phyloP scores from a whole-genome alignment of 2,797 vertebrate genomes.

The Salmo trutta region DNA sequence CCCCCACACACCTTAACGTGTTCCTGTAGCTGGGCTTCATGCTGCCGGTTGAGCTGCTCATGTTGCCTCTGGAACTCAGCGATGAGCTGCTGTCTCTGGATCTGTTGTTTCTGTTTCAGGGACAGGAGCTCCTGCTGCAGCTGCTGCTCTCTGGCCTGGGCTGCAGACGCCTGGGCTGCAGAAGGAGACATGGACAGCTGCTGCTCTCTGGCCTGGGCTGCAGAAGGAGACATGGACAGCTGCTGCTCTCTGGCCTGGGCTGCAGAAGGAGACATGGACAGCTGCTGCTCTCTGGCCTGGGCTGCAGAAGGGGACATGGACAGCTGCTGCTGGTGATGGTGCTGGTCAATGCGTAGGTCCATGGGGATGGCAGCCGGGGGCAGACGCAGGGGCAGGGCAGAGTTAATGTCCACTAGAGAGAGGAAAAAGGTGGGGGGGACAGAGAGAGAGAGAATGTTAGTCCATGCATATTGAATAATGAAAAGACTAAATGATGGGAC shows the following conservation, averaged over 20 bases:
- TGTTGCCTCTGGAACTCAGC: constrained; percentile 97
- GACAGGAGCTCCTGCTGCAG: constrained; percentile 95
- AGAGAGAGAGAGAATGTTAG: background rate
- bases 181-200: no score
- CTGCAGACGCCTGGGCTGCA: constrained; percentile 19
- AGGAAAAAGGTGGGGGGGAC: background rate
- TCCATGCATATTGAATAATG: background rate
- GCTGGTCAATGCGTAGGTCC: constrained; percentile 92
- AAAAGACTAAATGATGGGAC: background rate
- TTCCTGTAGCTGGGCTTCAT: constrained; percentile 94
- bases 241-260: constrained; percentile 53
- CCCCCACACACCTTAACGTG: constrained; percentile 88
- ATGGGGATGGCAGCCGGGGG: constrained; percentile 90
- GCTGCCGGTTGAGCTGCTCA: constrained; percentile 95
- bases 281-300: no score
- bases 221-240: constrained; percentile 44
- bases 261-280: no score
- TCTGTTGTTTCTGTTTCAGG: constrained; percentile 97
- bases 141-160: constrained; percentile 83
- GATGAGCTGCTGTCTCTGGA: constrained; percentile 95
- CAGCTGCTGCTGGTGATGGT: constrained; percentile 56
- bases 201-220: no score
- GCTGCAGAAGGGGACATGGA: constrained; percentile 36
- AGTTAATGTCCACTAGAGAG: constrained; percentile 84
- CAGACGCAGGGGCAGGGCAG: constrained; percentile 89